Evolutionary conservation across 1,140 invertebrate species (phyloP).

Genomic region (Diorhabda sublineata): DNA sequence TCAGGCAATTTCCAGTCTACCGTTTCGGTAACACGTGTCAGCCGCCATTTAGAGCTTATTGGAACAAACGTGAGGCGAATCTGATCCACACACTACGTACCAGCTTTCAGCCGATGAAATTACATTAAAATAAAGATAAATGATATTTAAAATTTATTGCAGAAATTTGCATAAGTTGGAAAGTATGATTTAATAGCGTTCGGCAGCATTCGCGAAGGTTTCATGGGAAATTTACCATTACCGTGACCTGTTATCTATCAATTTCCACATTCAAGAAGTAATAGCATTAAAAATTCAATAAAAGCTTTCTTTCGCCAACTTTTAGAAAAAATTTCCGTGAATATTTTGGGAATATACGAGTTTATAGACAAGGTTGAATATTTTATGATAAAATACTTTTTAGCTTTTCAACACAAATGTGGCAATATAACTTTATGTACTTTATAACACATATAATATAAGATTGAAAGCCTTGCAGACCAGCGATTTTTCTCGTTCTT

Average conservation of each 20-base stretch:
- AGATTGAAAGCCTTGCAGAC: no score
- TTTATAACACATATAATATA: no score
- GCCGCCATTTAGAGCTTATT: conserved; percentile 8
- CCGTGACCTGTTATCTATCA: neutral
- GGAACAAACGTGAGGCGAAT: conserved; percentile 10
- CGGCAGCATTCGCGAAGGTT: conserved; percentile 2
- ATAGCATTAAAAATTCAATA: no score
- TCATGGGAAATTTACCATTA: neutral
- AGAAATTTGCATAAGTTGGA: conserved; percentile 6
- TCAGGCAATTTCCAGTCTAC: conserved; percentile 3
- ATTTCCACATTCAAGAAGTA: no score
- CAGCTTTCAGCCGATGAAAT: neutral
- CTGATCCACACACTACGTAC: neutral
- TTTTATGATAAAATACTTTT: no score
- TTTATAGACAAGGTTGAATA: no score
- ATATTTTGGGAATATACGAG: no score
- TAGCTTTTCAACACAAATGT: no score
- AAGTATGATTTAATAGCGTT: conserved; percentile 8
- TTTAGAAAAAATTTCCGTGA: no score
- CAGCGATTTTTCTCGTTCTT: no score
- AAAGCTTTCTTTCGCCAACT: no score
- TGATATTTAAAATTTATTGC: conserved; percentile 13
- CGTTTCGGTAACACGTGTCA: conserved; percentile 4
- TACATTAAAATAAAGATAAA: conserved; percentile 15
- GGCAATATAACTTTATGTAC: no score